Evolutionary conservation across 2,797 vertebrate genomes (phyloP), one percentile per base, ranked within the genome.

Genomic region (Dermochelys coriacea): DNA sequence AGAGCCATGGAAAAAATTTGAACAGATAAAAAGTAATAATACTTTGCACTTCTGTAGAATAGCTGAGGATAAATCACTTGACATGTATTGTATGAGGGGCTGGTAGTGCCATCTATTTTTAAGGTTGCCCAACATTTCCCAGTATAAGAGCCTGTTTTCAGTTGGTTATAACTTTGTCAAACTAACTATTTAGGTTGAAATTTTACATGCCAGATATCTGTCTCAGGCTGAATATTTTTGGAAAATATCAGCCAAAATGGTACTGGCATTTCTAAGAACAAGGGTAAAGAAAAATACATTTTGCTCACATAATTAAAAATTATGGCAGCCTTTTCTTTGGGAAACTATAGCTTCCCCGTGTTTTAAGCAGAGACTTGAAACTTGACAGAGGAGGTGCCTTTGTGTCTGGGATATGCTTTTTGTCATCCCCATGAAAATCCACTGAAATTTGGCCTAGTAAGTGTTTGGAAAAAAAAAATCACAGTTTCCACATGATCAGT

Each of bases 1-100:
- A 68, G 64, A 78, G 19, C 31, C 54, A 45, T 19, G 3, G 77
- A 82, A 87, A 87, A 57, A 78, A 87, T 68, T 45, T 80, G 81
- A 77, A 57, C 54, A 55, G 61, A 29, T n/a, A 55, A 5, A 5
- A 50, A 11, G 5, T 45, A 87, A 29, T 80, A 74, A 61, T n/a
- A 68, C 8, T 68, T 1, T 45, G 75, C 64, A 77, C 27, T 81
- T 84, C 54, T 25, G 2, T 31, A 85, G 50, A 3, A 52, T 0
- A 37, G 41, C 12, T 52, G 49, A 45, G 54, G 41, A 85, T 3
- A 1, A 93, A 77, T 45, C 75, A 81, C 27, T 49, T 64, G 16
- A 27, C 41, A 64, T 15, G 16, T 29, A 54, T 15, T 5, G 54
- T 15, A 85, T 16, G 49, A 41, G 31, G 18, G 81, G 41, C 41